These are phyloP conservation scores for Echinometra lucunter DNA, from an alignment of 53 echinoderm and acorn worm species.

Conservation along the genomic window DNA sequence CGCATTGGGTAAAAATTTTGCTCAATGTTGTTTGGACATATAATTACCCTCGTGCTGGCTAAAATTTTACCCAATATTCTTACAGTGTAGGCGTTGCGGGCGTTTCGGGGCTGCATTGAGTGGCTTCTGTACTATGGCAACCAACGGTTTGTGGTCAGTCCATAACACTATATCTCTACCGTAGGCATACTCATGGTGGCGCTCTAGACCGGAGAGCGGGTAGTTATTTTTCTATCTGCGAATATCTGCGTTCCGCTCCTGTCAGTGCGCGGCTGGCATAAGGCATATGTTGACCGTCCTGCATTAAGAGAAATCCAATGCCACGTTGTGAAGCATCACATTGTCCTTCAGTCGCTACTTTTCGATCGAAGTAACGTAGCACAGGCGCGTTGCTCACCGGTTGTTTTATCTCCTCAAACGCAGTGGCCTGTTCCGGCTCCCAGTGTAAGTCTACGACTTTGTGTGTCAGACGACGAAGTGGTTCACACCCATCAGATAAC, in stretches of 20 bases:
- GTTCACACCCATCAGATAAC: slow-evolving; percentile 46
- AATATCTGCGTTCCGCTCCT: slow-evolving; percentile 74
- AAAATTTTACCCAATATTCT: too few species aligned
- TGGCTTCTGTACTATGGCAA: slow-evolving; percentile 69
- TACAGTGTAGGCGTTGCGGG: slow-evolving; percentile 72
- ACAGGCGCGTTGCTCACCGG: slow-evolving; percentile 65
- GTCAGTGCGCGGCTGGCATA: slow-evolving; percentile 78
- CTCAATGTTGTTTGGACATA: too few species aligned
- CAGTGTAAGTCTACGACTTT: slow-evolving; percentile 40
- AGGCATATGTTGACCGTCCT: slow-evolving; percentile 78
- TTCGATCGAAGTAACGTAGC: slow-evolving; percentile 71
- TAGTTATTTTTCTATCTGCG: slow-evolving; percentile 82
- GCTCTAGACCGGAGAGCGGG: slow-evolving; percentile 75
- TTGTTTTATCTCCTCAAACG: slow-evolving; percentile 67
- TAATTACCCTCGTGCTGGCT: too few species aligned
- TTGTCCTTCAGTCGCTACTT: slow-evolving; percentile 77
- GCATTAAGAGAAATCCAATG: slow-evolving; percentile 77
- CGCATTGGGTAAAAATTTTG: too few species aligned
- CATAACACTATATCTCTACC: slow-evolving; percentile 67
- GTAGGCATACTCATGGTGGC: slow-evolving; percentile 75
- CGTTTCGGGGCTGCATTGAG: slow-evolving; percentile 73
- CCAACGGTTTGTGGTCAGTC: slow-evolving; percentile 78
- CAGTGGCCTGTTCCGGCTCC: slow-evolving; percentile 63
- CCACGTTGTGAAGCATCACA: slow-evolving; percentile 84
- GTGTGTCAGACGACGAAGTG: slow-evolving; percentile 62